phyloP scores from a whole-genome alignment of 1,140 invertebrate genomes.

The Capitella teleta region DNA sequence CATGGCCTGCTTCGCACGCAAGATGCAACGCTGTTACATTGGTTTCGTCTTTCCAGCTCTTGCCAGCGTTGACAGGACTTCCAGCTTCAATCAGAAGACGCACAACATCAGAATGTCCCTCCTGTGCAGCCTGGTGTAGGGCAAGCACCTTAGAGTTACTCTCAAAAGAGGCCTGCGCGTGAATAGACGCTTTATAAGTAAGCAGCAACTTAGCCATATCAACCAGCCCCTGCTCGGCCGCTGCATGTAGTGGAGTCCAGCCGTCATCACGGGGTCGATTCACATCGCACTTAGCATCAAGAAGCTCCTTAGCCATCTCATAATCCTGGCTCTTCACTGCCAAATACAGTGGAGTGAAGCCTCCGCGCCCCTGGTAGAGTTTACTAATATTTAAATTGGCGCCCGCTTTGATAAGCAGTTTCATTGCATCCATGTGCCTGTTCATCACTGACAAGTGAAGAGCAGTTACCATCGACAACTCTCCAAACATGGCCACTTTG shows the following conservation, averaged over 20 bases:
- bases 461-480: conserved; percentile 58
- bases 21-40: conserved; percentile 62
- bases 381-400: conserved; percentile 5
- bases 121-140: conserved; percentile 93
- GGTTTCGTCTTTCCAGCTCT: conserved; percentile 7
- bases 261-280: conserved; percentile 82
- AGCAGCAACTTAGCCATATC: conserved; percentile 5
- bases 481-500: conserved; percentile 44
- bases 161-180: conserved; percentile 44
- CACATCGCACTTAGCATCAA: conserved; percentile 88
- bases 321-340: conserved; percentile 95
- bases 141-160: conserved; percentile 75
- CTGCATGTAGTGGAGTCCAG: conserved; percentile 5
- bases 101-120: conserved; percentile 59
- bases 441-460: conserved; percentile 89
- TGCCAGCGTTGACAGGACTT: neutral
- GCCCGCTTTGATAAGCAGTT: conserved; percentile 80
- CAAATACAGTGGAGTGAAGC: conserved; percentile 91
- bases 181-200: neutral
- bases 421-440: conserved; percentile 83
- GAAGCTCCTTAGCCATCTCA: conserved; percentile 67
- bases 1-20: conserved; percentile 95
- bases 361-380: neutral
- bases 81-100: conserved; percentile 4
- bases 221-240: neutral